Percentiles rank a stretch among this genome's conserved stretches.
These are phyloP conservation scores for Keiferia lycopersicella DNA, from an alignment of 2,888 invertebrate genomes.

Conservation along the genomic window DNA sequence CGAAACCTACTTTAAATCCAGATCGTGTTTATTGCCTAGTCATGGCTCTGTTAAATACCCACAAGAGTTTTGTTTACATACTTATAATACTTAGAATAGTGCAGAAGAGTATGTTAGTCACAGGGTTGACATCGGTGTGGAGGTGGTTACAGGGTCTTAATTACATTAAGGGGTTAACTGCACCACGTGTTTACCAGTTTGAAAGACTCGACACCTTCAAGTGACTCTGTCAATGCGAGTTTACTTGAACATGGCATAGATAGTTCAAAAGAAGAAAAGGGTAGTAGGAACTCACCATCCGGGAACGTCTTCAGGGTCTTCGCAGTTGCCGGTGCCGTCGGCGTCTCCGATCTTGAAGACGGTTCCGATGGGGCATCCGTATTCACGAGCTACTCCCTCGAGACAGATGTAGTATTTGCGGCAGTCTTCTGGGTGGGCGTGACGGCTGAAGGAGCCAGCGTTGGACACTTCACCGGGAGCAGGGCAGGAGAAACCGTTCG, in stretches of 20 bases:
- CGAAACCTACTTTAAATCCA: constrained; percentile 32
- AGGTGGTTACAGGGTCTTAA: constrained; percentile 56
- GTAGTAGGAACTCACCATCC: constrained; percentile 89
- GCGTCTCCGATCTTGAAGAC: constrained; percentile 96
- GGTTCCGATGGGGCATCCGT: constrained; percentile 97
- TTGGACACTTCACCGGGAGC: constrained; percentile 90
- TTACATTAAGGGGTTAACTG: constrained; percentile 55
- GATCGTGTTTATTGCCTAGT: constrained; percentile 10
- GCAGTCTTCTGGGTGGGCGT: constrained; percentile 96
- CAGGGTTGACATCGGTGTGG: constrained; percentile 69
- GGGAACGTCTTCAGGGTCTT: constrained; percentile 97
- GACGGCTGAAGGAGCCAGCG: constrained; percentile 95
- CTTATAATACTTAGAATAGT: constrained; percentile 38
- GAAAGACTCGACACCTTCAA: constrained; percentile 65
- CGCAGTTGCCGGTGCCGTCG: constrained; percentile 95
- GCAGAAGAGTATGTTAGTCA: constrained; percentile 77
- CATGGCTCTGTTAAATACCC: not conserved
- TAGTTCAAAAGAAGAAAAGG: not conserved
- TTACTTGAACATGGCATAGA: constrained; percentile 52
- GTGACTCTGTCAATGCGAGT: constrained; percentile 55
- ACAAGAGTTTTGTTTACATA: constrained; percentile 5
- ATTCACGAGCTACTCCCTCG: constrained; percentile 94
- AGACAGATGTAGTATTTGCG: constrained; percentile 97
- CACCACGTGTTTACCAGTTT: constrained; percentile 57
- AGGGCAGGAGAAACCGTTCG: constrained; percentile 93